These are phyloP conservation scores for Sphaeramia orbicularis DNA, from an alignment of 2,797 vertebrate genomes.

Conservation along the genomic window DNA sequence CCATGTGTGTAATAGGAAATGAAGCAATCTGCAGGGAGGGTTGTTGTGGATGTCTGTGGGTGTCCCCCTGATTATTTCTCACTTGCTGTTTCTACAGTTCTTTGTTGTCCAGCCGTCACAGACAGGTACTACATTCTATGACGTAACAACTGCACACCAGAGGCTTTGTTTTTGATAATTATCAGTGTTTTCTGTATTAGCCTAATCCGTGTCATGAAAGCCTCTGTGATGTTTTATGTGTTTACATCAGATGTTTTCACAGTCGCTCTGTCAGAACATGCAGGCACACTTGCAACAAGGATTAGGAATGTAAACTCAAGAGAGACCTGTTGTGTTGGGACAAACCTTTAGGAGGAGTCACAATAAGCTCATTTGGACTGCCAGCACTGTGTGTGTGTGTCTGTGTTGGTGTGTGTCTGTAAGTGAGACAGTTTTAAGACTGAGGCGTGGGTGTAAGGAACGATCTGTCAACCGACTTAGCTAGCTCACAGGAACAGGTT, in stretches of 20 bases:
- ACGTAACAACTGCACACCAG: not conserved
- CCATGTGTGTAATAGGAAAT: conserved; percentile 67
- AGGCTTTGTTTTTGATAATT: conserved; percentile 2
- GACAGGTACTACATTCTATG: conserved; percentile 44
- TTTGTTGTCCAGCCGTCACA: conserved; percentile 17
- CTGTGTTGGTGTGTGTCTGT: conserved; percentile 14
- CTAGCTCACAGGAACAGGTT: conserved; percentile 78
- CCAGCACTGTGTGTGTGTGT: not conserved
- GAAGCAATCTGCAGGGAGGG: conserved; percentile 51
- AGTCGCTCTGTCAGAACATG: conserved; percentile 6
- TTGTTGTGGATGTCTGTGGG: conserved; percentile 10
- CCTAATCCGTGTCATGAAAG: not conserved
- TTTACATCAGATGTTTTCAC: conserved; percentile 11
- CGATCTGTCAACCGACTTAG: conserved; percentile 53
- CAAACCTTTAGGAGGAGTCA: conserved; percentile 50
- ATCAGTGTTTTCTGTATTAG: not conserved
- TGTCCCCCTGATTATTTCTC: conserved; percentile 33
- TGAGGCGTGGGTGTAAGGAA: conserved; percentile 47
- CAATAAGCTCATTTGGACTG: conserved; percentile 56
- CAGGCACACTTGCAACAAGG: conserved; percentile 17
- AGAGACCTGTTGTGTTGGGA: conserved; percentile 48
- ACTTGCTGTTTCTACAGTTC: conserved; percentile 26
- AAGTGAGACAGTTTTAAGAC: conserved; percentile 25
- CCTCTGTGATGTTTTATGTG: not conserved
- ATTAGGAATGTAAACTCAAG: conserved; percentile 58